These are phyloP conservation scores for Zoanthus sansibaricus DNA, from an alignment of 92 coral and sea anemone genomes.

Conservation along the genomic window DNA sequence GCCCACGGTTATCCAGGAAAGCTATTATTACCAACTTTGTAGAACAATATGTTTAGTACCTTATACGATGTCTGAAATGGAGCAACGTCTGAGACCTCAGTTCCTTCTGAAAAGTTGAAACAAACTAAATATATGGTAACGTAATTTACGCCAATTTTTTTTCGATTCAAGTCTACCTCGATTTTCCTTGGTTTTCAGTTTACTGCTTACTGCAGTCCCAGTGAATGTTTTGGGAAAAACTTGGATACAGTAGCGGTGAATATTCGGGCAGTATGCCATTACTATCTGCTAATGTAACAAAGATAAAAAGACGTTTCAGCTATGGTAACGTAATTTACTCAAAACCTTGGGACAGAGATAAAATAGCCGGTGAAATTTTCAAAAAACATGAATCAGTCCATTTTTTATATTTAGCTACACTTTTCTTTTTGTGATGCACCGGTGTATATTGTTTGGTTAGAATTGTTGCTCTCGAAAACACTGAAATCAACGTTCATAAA, in stretches of 20 bases:
- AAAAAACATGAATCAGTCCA: neutral
- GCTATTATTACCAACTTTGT: neutral
- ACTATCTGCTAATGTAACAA: conserved; percentile 9
- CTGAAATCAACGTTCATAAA: conserved; percentile 1
- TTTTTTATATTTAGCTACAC: conserved; percentile 20
- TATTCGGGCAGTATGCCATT: neutral
- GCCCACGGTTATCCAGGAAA: conserved; percentile 3
- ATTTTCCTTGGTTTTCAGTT: neutral
- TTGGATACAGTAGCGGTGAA: conserved; percentile 1
- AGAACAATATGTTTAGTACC: neutral
- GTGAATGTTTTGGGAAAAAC: conserved; percentile 7
- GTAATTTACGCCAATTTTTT: neutral
- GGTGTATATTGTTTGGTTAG: neutral
- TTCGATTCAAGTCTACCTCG: neutral
- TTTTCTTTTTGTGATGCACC: neutral
- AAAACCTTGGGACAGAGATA: neutral
- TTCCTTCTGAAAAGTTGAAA: neutral
- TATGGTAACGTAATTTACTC: conserved; percentile 36
- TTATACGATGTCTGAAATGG: neutral
- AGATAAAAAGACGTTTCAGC: neutral
- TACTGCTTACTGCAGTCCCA: conserved; percentile 17
- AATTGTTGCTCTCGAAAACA: neutral
- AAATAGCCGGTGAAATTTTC: neutral
- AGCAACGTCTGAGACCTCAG: neutral
- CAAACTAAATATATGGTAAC: neutral